These are phyloP conservation scores for Neoseiulus cucumeris DNA, from an alignment of 1,140 invertebrate genomes.

Conservation along the genomic window DNA sequence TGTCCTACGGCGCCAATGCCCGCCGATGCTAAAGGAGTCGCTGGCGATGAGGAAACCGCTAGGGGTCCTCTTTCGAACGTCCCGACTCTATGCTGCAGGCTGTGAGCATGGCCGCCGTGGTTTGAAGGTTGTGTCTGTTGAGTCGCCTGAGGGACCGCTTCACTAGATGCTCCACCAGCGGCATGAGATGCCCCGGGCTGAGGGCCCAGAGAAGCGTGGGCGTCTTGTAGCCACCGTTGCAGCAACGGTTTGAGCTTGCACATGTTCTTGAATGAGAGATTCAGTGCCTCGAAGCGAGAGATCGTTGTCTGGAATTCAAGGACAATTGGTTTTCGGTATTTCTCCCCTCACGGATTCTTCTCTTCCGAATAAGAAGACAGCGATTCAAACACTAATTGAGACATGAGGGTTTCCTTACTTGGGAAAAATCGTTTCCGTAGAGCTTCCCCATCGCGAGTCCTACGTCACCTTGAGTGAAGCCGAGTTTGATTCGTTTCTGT, in stretches of 20 bases:
- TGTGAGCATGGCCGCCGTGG: no score
- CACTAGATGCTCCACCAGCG: no score
- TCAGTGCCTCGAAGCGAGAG: conserved; percentile 89
- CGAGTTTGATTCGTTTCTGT: conserved; percentile 78
- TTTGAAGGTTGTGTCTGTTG: no score
- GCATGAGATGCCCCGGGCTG: conserved; percentile 34
- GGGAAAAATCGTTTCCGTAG: conserved; percentile 96
- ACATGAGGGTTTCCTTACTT: conserved; percentile 30
- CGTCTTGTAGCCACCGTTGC: conserved; percentile 92
- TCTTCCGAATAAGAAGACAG: no score
- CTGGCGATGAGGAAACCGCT: no score
- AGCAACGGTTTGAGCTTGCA: conserved; percentile 92
- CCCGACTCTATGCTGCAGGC: no score
- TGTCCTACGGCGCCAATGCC: not conserved
- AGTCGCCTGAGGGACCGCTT: no score
- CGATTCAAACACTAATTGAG: no score
- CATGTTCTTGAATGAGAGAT: conserved; percentile 98
- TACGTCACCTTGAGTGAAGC: conserved; percentile 96
- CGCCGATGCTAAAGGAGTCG: conserved; percentile 13
- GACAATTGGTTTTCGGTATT: not conserved
- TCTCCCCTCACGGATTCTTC: no score
- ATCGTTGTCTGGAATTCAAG: conserved; percentile 58
- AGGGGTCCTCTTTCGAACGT: no score
- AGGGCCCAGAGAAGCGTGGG: conserved; percentile 65
- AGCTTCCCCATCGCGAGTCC: conserved; percentile 94